Evolutionary conservation across 1,140 invertebrate species (phyloP).

Genomic region (Zaprionus capensis): DNA sequence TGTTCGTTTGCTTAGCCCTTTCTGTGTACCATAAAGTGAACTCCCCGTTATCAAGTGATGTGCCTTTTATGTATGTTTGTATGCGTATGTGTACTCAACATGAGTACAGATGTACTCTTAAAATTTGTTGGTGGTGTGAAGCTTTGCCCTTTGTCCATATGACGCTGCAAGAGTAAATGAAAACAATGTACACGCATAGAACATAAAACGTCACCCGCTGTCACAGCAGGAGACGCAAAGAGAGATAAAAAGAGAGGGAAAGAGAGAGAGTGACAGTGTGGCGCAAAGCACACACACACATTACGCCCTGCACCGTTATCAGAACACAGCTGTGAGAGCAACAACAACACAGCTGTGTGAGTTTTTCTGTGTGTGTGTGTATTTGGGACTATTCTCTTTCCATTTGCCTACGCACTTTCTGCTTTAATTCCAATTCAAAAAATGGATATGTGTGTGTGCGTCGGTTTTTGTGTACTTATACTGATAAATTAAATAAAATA

Average conservation of each 20-base stretch:
- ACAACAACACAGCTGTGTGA: constrained; percentile 22
- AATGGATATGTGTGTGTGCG: constrained; percentile 8
- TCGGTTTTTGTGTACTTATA: constrained; percentile 26
- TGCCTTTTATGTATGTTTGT: neutral
- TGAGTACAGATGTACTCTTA: neutral
- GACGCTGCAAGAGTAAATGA: constrained; percentile 7
- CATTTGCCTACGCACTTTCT: constrained; percentile 34
- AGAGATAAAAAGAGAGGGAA: neutral
- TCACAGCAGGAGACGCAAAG: constrained; percentile 2
- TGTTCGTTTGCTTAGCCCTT: neutral
- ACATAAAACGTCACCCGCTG: constrained; percentile 17
- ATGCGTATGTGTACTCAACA: neutral
- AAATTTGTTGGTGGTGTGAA: neutral
- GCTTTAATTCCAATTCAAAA: constrained; percentile 17
- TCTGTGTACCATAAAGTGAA: neutral
- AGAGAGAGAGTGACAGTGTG: neutral
- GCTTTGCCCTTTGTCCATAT: constrained; percentile 18
- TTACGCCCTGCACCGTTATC: constrained; percentile 48
- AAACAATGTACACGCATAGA: constrained; percentile 7
- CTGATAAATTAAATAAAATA: neutral
- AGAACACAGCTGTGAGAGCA: constrained; percentile 39
- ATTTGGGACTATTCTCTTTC: constrained; percentile 29
- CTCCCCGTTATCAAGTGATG: neutral
- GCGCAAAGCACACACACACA: neutral
- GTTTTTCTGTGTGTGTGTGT: neutral